Conservation (phyloP, 2,113 vertebrate species). For the Pithys albifrons region DNA sequence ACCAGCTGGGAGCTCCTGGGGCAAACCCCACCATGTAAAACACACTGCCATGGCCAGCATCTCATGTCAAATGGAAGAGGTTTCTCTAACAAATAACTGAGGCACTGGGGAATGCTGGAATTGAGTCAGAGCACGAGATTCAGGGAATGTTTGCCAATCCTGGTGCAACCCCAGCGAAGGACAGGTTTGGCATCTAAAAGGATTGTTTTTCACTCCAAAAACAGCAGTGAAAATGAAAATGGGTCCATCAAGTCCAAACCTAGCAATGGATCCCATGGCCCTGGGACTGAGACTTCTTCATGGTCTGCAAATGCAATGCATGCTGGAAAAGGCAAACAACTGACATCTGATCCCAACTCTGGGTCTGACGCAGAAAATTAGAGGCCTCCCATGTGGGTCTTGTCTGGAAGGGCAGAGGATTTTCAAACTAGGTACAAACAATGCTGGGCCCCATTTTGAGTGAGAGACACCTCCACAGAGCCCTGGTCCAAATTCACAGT, state of each 20-base stretch:
- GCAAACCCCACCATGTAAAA: background rate
- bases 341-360: background rate
- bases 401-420: background rate
- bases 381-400: background rate
- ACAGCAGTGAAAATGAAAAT: background rate
- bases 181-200: background rate
- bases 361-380: background rate
- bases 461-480: background rate
- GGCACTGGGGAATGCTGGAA: background rate
- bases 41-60: background rate
- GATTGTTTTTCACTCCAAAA: slow-evolving; percentile 6
- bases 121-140: slow-evolving; percentile 17
- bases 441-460: background rate
- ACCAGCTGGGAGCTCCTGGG: background rate
- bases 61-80: background rate
- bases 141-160: background rate
- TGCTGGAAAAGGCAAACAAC: background rate
- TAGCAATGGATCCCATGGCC: background rate
- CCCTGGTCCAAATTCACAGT: fast-evolving
- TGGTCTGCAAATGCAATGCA: background rate
- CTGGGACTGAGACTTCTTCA: background rate
- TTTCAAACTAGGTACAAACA: background rate
- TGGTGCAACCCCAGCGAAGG: background rate
- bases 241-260: background rate
- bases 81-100: slow-evolving; percentile 32